Conservation (phyloP, 2,797 vertebrate genomes). For the Intellagama lesueurii region DNA sequence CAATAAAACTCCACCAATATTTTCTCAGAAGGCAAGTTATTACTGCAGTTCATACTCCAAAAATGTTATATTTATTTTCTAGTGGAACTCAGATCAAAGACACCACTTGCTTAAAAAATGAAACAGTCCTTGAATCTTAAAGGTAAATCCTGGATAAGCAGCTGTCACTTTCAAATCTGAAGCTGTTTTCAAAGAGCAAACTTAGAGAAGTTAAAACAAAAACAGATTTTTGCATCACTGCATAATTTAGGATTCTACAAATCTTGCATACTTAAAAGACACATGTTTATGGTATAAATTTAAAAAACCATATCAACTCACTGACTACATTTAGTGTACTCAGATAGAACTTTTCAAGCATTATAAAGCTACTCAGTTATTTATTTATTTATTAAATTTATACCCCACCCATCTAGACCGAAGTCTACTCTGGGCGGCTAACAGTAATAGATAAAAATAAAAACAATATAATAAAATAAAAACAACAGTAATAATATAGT, state of each 20-base stretch:
- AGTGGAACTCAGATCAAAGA: fast-evolving
- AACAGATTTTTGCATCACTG: fast-evolving
- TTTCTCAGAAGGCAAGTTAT: background rate
- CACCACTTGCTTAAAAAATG: fast-evolving
- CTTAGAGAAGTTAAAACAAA: background rate
- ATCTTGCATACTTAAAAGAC: background rate
- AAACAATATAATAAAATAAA: too few species aligned
- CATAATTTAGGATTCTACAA: fast-evolving
- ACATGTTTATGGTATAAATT: background rate
- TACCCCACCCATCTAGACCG: too few species aligned
- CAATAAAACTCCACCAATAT: slow-evolving; percentile 4
- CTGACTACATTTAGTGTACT: background rate
- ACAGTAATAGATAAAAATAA: too few species aligned
- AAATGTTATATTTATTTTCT: background rate
- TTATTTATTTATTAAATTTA: too few species aligned
- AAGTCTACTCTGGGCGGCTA: too few species aligned
- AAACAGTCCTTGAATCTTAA: fast-evolving
- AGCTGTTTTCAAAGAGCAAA: fast-evolving
- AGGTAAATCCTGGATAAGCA: background rate
- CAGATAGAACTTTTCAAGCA: too few species aligned
- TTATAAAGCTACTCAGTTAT: fast-evolving
- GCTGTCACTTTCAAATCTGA: background rate
- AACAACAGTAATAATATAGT: too few species aligned
- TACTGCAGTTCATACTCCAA: background rate
- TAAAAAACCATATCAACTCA: background rate